phyloP scores from a whole-genome alignment of 2,797 vertebrate species.

The Pampus argenteus region DNA sequence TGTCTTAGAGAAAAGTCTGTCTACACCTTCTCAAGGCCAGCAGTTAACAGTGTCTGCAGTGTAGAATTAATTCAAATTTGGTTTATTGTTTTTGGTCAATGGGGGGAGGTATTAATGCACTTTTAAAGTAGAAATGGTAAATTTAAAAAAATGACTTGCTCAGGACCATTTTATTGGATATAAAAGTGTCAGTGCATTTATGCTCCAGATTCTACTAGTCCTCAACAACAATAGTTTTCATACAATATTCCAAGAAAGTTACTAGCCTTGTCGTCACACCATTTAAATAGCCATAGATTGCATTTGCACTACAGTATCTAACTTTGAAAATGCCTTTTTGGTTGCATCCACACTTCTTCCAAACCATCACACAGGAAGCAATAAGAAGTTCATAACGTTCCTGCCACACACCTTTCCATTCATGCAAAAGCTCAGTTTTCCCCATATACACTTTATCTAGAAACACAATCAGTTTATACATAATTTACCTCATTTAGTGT shows the following conservation, averaged over 20 bases:
- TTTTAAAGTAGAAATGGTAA: background rate
- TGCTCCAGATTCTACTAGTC: background rate
- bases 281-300: no score
- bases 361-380: background rate
- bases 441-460: no score
- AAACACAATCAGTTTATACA: background rate
- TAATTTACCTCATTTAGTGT: background rate
- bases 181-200: no score
- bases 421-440: background rate
- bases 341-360: background rate
- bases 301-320: background rate
- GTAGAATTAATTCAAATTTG: background rate
- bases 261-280: no score
- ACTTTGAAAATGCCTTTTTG: background rate
- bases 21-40: background rate
- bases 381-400: no score
- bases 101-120: background rate
- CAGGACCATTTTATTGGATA: background rate
- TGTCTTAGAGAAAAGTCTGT: slow-evolving; percentile 2
- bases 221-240: background rate
- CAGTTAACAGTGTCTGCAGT: background rate
- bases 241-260: no score
- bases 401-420: background rate
- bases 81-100: background rate
- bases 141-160: background rate